A percentile compares a stretch with the other conserved stretches of the same genome.
Evolutionary conservation across 1,140 invertebrate species (phyloP).

Genomic region (Drosophila sulfurigaster): DNA sequence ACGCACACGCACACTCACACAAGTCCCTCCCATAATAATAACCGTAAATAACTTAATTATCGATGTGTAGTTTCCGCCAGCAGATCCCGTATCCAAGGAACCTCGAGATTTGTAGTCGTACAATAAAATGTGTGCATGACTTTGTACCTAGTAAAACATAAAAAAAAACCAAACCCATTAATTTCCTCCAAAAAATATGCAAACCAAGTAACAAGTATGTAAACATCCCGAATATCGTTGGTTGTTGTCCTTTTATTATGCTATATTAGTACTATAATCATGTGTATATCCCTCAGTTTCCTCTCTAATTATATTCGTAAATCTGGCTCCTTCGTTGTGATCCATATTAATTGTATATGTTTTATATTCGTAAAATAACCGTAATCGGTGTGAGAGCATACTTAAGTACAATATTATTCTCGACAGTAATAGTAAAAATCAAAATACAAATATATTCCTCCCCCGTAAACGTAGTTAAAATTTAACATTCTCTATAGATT

Average conservation of each 20-base stretch:
- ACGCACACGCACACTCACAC: slow-evolving; percentile 9
- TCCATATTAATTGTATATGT: slow-evolving; percentile 42
- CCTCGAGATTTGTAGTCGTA: slow-evolving; percentile 48
- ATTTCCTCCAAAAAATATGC: slow-evolving; percentile 3
- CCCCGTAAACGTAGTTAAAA: slow-evolving; percentile 22
- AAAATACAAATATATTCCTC: slow-evolving; percentile 2
- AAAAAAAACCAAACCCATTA: slow-evolving; percentile 4
- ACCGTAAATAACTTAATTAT: slow-evolving; percentile 50
- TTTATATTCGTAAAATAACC: slow-evolving; percentile 40
- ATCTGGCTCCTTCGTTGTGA: slow-evolving; percentile 41
- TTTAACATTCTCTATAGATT: slow-evolving; percentile 37
- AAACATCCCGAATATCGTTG: slow-evolving; percentile 33
- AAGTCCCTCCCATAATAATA: slow-evolving; percentile 26
- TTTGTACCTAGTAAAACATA: slow-evolving; percentile 35
- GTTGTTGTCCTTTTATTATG: slow-evolving; percentile 39
- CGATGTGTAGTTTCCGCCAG: slow-evolving; percentile 53
- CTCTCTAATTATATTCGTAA: slow-evolving; percentile 17
- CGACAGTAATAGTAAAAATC: slow-evolving; percentile 12
- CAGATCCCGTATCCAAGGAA: slow-evolving; percentile 10
- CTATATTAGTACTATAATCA: slow-evolving; percentile 18
- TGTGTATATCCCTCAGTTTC: slow-evolving; percentile 32
- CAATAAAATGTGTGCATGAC: slow-evolving; percentile 54
- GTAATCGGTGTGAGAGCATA: slow-evolving; percentile 49
- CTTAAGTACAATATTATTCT: slow-evolving; percentile 13
- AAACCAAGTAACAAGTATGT: slow-evolving; percentile 43